Evolutionary conservation across 64 coral and sea anemone species (phyloP).

Genomic region (Montipora sp.): DNA sequence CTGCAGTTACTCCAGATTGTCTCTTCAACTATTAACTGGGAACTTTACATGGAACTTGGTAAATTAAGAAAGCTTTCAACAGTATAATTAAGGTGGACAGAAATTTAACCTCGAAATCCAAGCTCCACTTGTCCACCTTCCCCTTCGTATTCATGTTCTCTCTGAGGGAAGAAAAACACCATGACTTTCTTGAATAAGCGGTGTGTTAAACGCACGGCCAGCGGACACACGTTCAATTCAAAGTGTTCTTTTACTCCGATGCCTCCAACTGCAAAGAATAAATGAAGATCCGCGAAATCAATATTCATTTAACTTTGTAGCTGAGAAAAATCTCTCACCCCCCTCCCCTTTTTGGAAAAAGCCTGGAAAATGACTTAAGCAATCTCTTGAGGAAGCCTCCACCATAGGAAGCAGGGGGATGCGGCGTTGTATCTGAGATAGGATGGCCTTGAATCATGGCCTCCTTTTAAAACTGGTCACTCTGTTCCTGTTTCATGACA

Average conservation of each 20-base stretch:
- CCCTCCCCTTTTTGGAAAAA: no score
- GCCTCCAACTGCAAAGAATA: slow-evolving; percentile 80
- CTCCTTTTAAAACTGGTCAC: no score
- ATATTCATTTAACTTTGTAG: no score
- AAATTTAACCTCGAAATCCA: slow-evolving; percentile 70
- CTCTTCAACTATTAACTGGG: no score
- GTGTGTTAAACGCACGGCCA: slow-evolving; percentile 81
- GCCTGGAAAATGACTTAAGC: no score
- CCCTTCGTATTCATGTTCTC: slow-evolving; percentile 85
- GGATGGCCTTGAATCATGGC: no score
- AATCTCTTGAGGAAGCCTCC: no score
- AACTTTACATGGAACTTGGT: neutral
- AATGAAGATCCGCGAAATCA: neutral
- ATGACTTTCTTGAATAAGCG: slow-evolving; percentile 89
- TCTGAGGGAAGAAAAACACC: slow-evolving; percentile 96
- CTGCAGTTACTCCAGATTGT: no score
- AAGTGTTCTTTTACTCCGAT: slow-evolving; percentile 99
- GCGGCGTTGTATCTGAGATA: no score
- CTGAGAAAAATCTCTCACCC: no score
- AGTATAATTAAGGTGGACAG: neutral
- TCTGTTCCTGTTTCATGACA: no score
- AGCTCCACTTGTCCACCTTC: slow-evolving; percentile 76
- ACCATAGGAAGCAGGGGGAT: no score
- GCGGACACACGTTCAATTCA: slow-evolving; percentile 97
- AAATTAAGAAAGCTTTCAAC: neutral